These are phyloP conservation scores for Papilio gigon DNA, from an alignment of 2,888 invertebrate genomes.

Conservation along the genomic window DNA sequence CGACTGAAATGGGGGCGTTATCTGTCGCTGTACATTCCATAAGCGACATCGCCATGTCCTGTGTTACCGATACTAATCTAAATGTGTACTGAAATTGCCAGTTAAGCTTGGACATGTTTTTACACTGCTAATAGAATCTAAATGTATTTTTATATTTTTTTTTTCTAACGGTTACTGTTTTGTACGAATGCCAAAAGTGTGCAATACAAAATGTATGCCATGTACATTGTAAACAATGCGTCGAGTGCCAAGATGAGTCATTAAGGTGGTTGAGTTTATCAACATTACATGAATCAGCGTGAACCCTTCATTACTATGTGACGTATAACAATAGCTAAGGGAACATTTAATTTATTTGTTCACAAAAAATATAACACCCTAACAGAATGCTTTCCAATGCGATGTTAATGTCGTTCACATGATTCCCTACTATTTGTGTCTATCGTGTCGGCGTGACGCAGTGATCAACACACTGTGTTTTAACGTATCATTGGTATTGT, in stretches of 20 bases:
- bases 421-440: no score
- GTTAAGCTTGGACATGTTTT: neutral
- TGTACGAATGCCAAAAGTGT: neutral
- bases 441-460: no score
- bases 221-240: neutral
- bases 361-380: no score
- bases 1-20: constrained; percentile 66
- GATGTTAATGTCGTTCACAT: no score
- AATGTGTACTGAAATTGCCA: constrained; percentile 8
- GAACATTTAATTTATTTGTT: no score
- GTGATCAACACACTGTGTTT: no score
- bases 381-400: no score
- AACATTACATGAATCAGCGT: neutral
- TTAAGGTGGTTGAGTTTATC: constrained; percentile 15
- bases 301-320: constrained; percentile 1
- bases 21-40: constrained; percentile 48
- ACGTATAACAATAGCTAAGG: neutral
- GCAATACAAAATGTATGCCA: neutral
- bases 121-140: neutral
- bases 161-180: no score
- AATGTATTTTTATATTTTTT: neutral
- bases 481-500: no score
- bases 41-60: constrained; percentile 30
- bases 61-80: constrained; percentile 30
- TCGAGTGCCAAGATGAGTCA: constrained; percentile 13